Conservation (phyloP, 1,140 invertebrate species). For the Pectinophora gossypiella region DNA sequence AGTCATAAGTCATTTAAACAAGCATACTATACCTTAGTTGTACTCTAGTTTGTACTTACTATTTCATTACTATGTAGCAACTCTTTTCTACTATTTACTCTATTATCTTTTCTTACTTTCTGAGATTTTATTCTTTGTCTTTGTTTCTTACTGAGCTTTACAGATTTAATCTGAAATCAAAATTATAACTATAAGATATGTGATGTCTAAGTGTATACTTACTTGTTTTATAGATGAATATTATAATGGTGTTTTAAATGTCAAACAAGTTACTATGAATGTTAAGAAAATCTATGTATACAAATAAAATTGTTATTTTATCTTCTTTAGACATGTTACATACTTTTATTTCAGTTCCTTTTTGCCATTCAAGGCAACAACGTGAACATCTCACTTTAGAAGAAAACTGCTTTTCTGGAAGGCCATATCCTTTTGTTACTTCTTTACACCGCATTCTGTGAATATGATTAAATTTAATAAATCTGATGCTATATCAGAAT, state of each 20-base stretch:
- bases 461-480: too few relatives aligned
- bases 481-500: too few relatives aligned
- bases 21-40: not conserved
- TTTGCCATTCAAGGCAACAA: constrained; percentile 51
- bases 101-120: constrained; percentile 20
- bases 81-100: constrained; percentile 15
- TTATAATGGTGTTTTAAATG: too few relatives aligned
- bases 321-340: too few relatives aligned
- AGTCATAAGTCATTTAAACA: too few relatives aligned
- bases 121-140: constrained; percentile 33
- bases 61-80: constrained; percentile 46
- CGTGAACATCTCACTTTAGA: constrained; percentile 37
- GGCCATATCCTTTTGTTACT: constrained; percentile 31
- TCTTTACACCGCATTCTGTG: constrained; percentile 44
- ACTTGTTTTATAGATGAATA: too few relatives aligned
- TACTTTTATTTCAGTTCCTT: constrained; percentile 34
- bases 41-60: constrained; percentile 28
- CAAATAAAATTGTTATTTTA: too few relatives aligned
- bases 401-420: constrained; percentile 50
- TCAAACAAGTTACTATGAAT: too few relatives aligned
- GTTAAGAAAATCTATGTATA: too few relatives aligned
- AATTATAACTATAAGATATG: not conserved
- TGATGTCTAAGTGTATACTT: not conserved
- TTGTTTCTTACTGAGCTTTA: constrained; percentile 48
- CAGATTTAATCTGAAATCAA: constrained; percentile 29